A percentile compares a stretch with the other conserved stretches of the same genome.
Conservation (phyloP, 2,888 invertebrate species). For the Heliconius cydno region DNA sequence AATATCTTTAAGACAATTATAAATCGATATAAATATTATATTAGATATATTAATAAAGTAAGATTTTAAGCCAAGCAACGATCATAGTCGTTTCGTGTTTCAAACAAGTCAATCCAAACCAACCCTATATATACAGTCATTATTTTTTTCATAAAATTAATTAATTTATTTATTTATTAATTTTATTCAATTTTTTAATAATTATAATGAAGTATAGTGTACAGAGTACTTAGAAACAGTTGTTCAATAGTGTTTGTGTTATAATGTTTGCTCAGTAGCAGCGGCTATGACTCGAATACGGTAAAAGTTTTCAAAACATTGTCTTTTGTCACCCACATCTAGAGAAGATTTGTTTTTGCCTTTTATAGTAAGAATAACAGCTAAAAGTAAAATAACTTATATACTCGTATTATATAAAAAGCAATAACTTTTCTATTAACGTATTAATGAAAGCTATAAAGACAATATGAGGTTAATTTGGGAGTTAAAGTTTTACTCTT, state of each 20-base stretch:
- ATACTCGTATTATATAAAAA: neutral
- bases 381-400: neutral
- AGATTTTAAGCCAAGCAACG: neutral
- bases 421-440: neutral
- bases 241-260: slow-evolving; percentile 28
- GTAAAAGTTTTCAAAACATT: slow-evolving; percentile 42
- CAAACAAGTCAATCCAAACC: neutral
- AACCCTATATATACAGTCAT: neutral
- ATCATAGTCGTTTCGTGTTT: neutral
- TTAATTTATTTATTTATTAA: too few species aligned
- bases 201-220: neutral
- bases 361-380: too few species aligned
- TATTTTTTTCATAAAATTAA: neutral
- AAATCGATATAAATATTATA: neutral
- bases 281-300: slow-evolving; percentile 32
- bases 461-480: slow-evolving; percentile 1
- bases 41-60: neutral
- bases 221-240: slow-evolving; percentile 4
- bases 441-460: slow-evolving; percentile 5
- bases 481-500: neutral
- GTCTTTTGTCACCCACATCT: slow-evolving; percentile 16
- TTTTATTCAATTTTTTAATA: neutral
- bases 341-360: too few species aligned
- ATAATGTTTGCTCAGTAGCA: slow-evolving; percentile 29
- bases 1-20: too few species aligned